Percentiles rank a stretch among this genome's conserved stretches.
phyloP scores from a whole-genome alignment of 2,113 vertebrate species.

The Rostratula benghalensis region DNA sequence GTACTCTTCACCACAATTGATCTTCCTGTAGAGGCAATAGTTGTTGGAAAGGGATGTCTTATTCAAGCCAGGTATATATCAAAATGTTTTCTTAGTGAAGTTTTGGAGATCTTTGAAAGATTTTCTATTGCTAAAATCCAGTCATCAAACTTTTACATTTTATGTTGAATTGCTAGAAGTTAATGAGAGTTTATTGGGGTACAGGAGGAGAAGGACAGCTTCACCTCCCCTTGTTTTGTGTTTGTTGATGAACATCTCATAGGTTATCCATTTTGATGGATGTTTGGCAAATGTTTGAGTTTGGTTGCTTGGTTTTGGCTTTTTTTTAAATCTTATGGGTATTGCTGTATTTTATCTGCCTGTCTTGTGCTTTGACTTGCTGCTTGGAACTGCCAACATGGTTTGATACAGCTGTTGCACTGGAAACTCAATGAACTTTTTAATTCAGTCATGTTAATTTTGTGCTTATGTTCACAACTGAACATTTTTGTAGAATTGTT shows the following conservation, averaged over 20 bases:
- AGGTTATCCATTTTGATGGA: neutral
- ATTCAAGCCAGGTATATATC: conserved; percentile 89
- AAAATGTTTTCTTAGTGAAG: neutral
- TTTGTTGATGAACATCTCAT: neutral
- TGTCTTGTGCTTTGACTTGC: neutral
- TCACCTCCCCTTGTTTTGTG: neutral
- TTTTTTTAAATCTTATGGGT: too few relatives aligned
- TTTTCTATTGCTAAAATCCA: neutral
- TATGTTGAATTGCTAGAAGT: neutral
- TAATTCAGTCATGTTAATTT: neutral
- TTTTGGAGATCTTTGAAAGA: neutral
- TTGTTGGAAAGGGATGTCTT: conserved; percentile 91
- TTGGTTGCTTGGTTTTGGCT: too few relatives aligned
- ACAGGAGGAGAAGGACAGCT: neutral
- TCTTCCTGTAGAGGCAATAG: conserved; percentile 82
- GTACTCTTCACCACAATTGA: conserved; percentile 95
- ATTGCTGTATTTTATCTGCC: neutral
- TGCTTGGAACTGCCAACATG: neutral
- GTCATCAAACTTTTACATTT: neutral
- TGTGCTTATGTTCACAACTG: neutral
- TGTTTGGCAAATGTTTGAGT: neutral
- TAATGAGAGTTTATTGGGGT: neutral
- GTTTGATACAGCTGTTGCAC: neutral
- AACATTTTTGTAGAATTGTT: neutral
- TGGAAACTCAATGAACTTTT: neutral